A percentile compares a stretch with the other conserved stretches of the same genome.
Evolutionary conservation across 1,140 invertebrate species (phyloP).

Genomic region (Neotoxoptera formosana): DNA sequence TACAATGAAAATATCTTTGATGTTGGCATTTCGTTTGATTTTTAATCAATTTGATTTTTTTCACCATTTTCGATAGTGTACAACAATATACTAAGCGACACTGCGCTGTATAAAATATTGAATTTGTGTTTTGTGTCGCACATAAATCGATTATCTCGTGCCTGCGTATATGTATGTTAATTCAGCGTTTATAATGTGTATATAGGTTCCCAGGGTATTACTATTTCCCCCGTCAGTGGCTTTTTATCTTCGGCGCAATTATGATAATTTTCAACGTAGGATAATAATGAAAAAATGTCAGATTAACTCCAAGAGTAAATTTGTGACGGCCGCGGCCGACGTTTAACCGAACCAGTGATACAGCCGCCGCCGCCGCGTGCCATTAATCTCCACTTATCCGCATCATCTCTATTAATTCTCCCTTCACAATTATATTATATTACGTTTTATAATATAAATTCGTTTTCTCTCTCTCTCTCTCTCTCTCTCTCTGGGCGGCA

Average conservation of each 20-base stretch:
- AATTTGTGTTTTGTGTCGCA: background rate
- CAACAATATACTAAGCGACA: background rate
- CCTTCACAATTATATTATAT: background rate
- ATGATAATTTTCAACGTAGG: conserved; percentile 16
- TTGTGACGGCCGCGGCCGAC: conserved; percentile 22
- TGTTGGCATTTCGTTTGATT: background rate
- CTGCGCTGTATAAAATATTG: background rate
- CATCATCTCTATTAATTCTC: conserved; percentile 27
- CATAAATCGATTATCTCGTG: background rate
- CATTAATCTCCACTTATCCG: conserved; percentile 38
- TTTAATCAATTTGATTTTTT: background rate
- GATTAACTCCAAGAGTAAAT: conserved; percentile 37
- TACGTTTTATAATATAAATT: conserved; percentile 5
- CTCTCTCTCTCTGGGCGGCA: background rate
- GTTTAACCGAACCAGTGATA: background rate
- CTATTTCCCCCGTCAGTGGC: no score
- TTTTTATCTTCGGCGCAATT: conserved; percentile 35
- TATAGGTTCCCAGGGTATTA: background rate
- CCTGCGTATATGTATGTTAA: background rate
- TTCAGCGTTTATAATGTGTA: background rate
- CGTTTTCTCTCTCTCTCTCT: background rate
- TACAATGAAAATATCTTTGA: background rate
- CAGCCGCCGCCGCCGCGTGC: background rate
- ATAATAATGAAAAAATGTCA: conserved; percentile 17
- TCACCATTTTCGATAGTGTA: background rate